phyloP scores from a whole-genome alignment of 2,113 vertebrate species.

The Cyanistes caeruleus region DNA sequence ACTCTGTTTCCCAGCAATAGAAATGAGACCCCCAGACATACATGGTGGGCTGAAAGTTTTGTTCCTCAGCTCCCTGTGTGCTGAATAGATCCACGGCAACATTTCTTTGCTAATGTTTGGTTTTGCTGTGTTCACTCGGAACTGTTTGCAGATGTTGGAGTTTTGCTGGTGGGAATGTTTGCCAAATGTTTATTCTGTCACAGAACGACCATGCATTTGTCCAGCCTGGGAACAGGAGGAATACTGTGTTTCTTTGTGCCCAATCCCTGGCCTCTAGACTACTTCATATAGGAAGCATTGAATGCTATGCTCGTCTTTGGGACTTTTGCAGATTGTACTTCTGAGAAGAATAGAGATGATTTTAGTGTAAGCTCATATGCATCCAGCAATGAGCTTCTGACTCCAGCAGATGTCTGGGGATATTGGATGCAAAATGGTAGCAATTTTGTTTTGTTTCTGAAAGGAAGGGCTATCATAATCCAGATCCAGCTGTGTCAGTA shows the following conservation, averaged over 20 bases:
- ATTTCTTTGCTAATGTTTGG: not conserved
- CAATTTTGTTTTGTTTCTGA: constrained; percentile 61
- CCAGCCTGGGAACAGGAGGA: constrained; percentile 35
- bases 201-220: constrained; percentile 23
- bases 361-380: constrained; percentile 27
- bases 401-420: constrained; percentile 47
- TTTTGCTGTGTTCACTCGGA: not conserved
- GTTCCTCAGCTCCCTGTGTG: not conserved
- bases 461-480: constrained; percentile 33
- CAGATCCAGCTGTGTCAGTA: constrained; percentile 38
- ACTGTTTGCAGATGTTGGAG: constrained; percentile 47
- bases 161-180: constrained; percentile 29
- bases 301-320: not conserved
- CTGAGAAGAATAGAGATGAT: constrained; percentile 48
- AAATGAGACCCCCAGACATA: not conserved
- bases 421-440: constrained; percentile 41
- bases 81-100: not conserved
- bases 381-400: constrained; percentile 27
- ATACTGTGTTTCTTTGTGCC: not conserved
- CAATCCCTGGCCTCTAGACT: not conserved
- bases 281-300: not conserved
- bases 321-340: constrained; percentile 25
- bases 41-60: not conserved
- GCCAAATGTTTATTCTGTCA: constrained; percentile 43
- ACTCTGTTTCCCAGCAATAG: not conserved